These are phyloP conservation scores for Dione juno DNA, from an alignment of 2,888 invertebrate genomes.

Conservation along the genomic window DNA sequence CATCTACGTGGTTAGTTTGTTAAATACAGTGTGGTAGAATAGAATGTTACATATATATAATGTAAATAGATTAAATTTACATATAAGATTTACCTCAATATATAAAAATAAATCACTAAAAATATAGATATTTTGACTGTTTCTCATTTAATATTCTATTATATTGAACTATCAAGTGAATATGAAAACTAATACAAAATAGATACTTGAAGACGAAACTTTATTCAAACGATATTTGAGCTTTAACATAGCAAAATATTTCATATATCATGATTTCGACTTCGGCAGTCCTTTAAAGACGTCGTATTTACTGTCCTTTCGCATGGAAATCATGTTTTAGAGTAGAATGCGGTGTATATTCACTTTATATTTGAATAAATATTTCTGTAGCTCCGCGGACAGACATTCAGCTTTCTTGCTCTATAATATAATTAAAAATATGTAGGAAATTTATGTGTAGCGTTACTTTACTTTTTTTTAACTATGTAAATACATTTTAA, in stretches of 20 bases:
- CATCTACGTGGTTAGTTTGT: too few species aligned
- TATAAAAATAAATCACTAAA: too few species aligned
- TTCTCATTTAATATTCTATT: background rate
- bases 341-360: conserved; percentile 47
- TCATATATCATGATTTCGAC: conserved; percentile 43
- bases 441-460: background rate
- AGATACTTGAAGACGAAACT: conserved; percentile 17
- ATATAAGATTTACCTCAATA: too few species aligned
- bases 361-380: conserved; percentile 49
- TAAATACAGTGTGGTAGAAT: too few species aligned
- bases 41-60: too few species aligned
- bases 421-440: conserved; percentile 27
- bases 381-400: conserved; percentile 39
- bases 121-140: too few species aligned
- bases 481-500: too few species aligned
- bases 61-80: too few species aligned
- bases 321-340: conserved; percentile 50
- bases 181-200: conserved; percentile 18
- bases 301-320: conserved; percentile 48
- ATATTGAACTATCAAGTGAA: background rate
- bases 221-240: conserved; percentile 22
- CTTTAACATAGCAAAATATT: conserved; percentile 39
- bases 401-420: conserved; percentile 34
- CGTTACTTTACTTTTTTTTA: too few species aligned
- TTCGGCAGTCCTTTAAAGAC: conserved; percentile 44